Evolutionary conservation across 2,113 vertebrate species (phyloP).

Genomic region (Silurus glanis): DNA sequence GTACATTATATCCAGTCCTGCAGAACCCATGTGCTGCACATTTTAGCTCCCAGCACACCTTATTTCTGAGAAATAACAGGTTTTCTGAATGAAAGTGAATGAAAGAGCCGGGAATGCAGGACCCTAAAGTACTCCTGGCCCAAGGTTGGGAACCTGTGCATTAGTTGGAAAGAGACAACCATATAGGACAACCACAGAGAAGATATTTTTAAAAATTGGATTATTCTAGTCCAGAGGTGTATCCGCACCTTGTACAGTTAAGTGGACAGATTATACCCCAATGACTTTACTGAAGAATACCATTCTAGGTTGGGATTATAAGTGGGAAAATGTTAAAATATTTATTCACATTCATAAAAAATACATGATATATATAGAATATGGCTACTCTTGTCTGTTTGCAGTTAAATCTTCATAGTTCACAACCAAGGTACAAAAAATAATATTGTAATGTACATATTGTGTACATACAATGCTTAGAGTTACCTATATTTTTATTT

Average conservation of each 20-base stretch:
- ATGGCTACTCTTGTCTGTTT: neutral
- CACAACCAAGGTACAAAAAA: no score
- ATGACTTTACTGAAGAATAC: neutral
- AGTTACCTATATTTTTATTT: neutral
- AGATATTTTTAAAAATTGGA: neutral
- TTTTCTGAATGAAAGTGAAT: neutral
- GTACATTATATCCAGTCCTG: neutral
- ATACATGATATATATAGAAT: neutral
- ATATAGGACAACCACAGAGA: neutral
- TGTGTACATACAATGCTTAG: neutral
- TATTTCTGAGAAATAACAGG: neutral
- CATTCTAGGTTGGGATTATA: no score
- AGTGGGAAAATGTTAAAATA: neutral
- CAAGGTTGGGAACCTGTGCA: neutral
- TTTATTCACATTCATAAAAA: neutral
- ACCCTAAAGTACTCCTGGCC: no score
- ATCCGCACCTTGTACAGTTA: neutral
- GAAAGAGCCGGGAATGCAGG: neutral
- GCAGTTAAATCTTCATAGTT: no score
- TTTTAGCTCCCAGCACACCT: neutral
- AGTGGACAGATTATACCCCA: neutral
- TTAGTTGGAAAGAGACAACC: neutral
- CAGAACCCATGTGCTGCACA: neutral
- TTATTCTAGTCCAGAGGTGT: neutral
- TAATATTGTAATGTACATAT: no score